Percentiles rank a stretch among this genome's conserved stretches.
phyloP scores from a whole-genome alignment of 2,888 invertebrate genomes.

The Acutogordius australiensis region DNA sequence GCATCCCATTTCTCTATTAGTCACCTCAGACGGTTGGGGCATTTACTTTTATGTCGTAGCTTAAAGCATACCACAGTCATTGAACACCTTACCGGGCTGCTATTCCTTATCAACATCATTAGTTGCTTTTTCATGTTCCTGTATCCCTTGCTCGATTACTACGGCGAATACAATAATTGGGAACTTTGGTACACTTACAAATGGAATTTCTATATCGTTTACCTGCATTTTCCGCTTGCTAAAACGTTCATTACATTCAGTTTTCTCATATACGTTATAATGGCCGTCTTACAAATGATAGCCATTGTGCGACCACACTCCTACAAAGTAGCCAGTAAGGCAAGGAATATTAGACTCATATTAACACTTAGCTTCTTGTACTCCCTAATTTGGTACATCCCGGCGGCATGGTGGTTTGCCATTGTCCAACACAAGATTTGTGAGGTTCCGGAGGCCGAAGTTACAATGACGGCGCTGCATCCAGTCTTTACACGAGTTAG shows the following conservation, averaged over 20 bases:
- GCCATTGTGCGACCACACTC: not conserved
- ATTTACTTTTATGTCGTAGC: too few relatives aligned
- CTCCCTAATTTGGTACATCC: conserved; percentile 3
- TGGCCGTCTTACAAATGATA: not conserved
- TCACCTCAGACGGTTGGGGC: not conserved
- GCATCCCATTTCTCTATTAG: not conserved
- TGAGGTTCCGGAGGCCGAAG: too few relatives aligned
- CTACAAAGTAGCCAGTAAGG: not conserved
- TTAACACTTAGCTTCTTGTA: not conserved
- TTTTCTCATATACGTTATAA: not conserved
- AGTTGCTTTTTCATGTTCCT: not conserved
- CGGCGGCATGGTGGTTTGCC: conserved; percentile 6
- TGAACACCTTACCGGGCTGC: not conserved
- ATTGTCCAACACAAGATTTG: not conserved
- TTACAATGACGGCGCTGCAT: too few relatives aligned
- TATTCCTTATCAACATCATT: not conserved
- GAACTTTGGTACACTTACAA: not conserved
- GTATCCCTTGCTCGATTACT: not conserved
- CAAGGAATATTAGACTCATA: not conserved
- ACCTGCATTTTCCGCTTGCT: not conserved
- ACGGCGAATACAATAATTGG: not conserved
- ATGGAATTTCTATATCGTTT: not conserved
- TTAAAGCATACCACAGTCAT: not conserved
- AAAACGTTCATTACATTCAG: not conserved
- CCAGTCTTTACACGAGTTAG: too few relatives aligned